Evolutionary conservation across 2,888 invertebrate species (phyloP).

Genomic region (Cremastinae sp.): DNA sequence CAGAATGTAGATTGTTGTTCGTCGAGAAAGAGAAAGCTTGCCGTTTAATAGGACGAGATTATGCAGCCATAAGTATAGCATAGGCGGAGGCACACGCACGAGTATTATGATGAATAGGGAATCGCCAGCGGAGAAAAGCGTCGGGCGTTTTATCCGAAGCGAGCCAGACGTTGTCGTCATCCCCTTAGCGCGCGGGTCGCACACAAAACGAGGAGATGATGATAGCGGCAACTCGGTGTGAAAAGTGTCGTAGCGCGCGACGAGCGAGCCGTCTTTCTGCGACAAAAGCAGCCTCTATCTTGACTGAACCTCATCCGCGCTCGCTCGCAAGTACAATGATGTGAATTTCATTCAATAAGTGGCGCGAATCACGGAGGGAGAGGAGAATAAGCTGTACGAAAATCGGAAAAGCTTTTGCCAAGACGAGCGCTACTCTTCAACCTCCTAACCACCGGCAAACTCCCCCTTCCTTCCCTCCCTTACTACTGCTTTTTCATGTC

Average conservation of each 20-base stretch:
- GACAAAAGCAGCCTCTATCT: slow-evolving; percentile 70
- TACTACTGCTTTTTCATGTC: neutral
- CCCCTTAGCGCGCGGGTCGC: slow-evolving; percentile 64
- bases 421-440: slow-evolving; percentile 65
- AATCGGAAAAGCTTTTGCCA: slow-evolving; percentile 33
- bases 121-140: neutral
- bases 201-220: slow-evolving; percentile 64
- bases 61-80: neutral
- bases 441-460: slow-evolving; percentile 68
- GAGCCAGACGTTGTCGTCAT: slow-evolving; percentile 64
- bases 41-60: too few relatives aligned
- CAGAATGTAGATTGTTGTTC: too few relatives aligned
- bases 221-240: slow-evolving; percentile 48
- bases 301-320: slow-evolving; percentile 51
- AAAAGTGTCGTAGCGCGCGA: slow-evolving; percentile 58
- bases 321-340: slow-evolving; percentile 68
- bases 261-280: slow-evolving; percentile 68
- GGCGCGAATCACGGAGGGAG: slow-evolving; percentile 17
- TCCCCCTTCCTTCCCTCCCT: slow-evolving; percentile 3
- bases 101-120: neutral
- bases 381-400: slow-evolving; percentile 3
- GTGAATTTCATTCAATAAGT: slow-evolving; percentile 69
- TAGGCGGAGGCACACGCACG: slow-evolving; percentile 1
- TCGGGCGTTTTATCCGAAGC: slow-evolving; percentile 43
- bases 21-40: too few relatives aligned